Evolutionary conservation across 2,797 vertebrate species (phyloP).

Genomic region (Rhabdophis nuchalis): DNA sequence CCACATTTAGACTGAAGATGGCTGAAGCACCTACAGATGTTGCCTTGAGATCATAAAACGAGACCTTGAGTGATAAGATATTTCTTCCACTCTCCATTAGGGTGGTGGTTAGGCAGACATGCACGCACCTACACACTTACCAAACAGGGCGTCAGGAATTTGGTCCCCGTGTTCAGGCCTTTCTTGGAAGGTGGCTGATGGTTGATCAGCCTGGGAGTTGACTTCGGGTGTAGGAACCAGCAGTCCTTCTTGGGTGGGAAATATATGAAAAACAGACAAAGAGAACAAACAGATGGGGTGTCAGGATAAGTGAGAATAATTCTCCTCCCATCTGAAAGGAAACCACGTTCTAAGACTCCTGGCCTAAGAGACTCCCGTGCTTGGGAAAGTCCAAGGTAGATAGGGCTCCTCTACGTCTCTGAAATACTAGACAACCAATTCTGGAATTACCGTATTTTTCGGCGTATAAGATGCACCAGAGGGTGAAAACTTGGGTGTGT

Average conservation of each 20-base stretch:
- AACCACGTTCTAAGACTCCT: not conserved
- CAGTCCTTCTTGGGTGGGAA: not conserved
- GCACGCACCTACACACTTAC: not conserved
- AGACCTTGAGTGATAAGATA: not conserved
- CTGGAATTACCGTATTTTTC: no score
- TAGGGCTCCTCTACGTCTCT: not conserved
- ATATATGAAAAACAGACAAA: not conserved
- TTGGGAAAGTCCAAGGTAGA: not conserved
- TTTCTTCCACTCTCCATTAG: no score
- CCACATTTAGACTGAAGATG: not conserved
- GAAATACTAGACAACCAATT: not conserved
- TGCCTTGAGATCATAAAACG: not conserved
- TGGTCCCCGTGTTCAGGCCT: not conserved
- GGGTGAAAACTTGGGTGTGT: no score
- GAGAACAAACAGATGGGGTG: not conserved
- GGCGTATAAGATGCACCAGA: no score
- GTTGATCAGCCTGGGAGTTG: not conserved
- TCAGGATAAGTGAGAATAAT: not conserved
- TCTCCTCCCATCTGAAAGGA: no score
- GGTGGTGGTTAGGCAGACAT: not conserved
- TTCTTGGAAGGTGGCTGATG: not conserved
- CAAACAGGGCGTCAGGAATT: not conserved
- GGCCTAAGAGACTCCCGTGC: not conserved
- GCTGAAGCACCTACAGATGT: not conserved
- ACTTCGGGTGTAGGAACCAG: not conserved